A percentile compares a stretch with the other conserved stretches of the same genome.
Evolutionary conservation across 1,140 invertebrate species (phyloP).

Genomic region (Globodera rostochiensis): DNA sequence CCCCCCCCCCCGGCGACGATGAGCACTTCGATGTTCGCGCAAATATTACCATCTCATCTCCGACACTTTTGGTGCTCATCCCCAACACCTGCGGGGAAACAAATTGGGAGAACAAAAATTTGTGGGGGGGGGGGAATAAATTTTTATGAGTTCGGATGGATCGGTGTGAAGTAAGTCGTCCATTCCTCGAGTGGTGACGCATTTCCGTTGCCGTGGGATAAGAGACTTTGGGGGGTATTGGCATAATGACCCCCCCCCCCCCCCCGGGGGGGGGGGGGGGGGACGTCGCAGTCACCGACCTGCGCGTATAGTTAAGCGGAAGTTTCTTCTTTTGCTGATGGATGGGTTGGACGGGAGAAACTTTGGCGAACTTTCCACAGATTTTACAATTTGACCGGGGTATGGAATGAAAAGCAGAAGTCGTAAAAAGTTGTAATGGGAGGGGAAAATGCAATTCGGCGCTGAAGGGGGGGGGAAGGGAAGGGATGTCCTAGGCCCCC

Average conservation of each 20-base stretch:
- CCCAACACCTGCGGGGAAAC: not conserved
- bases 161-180: no score
- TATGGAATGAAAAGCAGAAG: not conserved
- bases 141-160: not conserved
- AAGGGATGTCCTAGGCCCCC: not conserved
- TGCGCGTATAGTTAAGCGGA: not conserved
- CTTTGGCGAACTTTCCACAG: no score
- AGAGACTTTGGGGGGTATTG: no score
- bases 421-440: slow-evolving; percentile 10
- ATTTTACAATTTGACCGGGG: no score
- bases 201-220: not conserved
- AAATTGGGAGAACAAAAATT: not conserved
- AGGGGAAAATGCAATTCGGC: not conserved
- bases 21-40: not conserved
- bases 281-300: not conserved
- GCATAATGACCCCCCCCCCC: no score
- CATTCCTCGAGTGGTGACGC: no score
- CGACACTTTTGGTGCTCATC: not conserved
- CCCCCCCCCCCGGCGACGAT: not conserved
- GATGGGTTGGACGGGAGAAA: not conserved
- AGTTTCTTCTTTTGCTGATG: not conserved
- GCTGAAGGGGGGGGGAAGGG: not conserved
- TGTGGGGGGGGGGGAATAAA: not conserved
- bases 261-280: no score
- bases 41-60: not conserved